Conservation (phyloP, 2,888 invertebrate genomes). For the Meteorus colon region DNA sequence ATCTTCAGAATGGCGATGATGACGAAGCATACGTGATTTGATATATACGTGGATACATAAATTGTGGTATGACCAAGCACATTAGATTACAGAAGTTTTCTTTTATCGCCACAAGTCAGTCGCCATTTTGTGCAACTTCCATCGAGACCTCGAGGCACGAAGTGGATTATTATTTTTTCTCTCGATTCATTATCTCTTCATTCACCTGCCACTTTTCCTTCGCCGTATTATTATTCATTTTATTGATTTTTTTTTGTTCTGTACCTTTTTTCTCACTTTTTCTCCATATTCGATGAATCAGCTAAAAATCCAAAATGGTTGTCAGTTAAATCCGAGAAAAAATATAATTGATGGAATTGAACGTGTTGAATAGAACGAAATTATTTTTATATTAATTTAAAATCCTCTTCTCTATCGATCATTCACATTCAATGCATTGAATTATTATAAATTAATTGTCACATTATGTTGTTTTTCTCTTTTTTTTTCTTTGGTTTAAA, state of each 20-base stretch:
- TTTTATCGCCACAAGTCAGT: constrained; percentile 29
- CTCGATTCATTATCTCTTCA: constrained; percentile 24
- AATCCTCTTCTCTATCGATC: background rate
- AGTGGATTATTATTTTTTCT: constrained; percentile 8
- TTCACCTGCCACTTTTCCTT: constrained; percentile 27
- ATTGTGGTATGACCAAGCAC: constrained; percentile 1
- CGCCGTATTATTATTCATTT: constrained; percentile 20
- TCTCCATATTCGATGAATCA: background rate
- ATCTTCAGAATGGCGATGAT: constrained; percentile 11
- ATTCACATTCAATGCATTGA: background rate
- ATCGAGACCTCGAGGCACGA: constrained; percentile 17
- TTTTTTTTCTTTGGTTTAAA: background rate
- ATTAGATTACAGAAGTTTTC: constrained; percentile 10
- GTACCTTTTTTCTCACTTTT: background rate
- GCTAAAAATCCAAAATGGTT: constrained; percentile 25
- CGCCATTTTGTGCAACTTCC: constrained; percentile 43
- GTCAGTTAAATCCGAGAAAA: background rate
- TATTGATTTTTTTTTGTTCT: background rate
- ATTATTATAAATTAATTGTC: background rate
- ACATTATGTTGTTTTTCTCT: background rate
- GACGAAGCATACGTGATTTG: constrained; percentile 17
- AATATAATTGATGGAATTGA: background rate
- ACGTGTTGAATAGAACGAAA: background rate
- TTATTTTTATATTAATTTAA: background rate
- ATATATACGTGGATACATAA: constrained; percentile 10